phyloP scores from a whole-genome alignment of 2,888 invertebrate species.

The Eupelmus urozonus region DNA sequence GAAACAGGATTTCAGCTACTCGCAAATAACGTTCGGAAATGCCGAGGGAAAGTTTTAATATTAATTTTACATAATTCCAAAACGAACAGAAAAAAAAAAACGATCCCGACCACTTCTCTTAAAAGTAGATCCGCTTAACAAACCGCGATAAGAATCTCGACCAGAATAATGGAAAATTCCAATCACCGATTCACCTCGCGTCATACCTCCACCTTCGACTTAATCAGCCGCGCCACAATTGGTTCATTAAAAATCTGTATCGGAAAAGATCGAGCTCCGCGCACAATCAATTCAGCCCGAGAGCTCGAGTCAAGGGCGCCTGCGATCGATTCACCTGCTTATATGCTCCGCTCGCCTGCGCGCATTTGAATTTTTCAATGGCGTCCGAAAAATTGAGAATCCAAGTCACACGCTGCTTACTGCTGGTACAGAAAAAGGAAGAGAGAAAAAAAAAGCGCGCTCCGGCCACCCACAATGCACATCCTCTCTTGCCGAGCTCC shows the following conservation, averaged over 20 bases:
- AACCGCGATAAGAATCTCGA: no score
- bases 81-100: no score
- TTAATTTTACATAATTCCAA: no score
- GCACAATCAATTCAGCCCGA: neutral
- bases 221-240: no score
- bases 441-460: constrained; percentile 17
- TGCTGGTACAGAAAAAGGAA: neutral
- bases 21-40: no score
- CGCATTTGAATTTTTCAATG: neutral
- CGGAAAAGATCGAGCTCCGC: neutral
- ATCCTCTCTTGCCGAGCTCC: constrained; percentile 13
- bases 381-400: constrained; percentile 3
- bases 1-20: no score
- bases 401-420: constrained; percentile 39
- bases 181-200: no score
- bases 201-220: no score
- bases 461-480: constrained; percentile 38
- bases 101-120: no score
- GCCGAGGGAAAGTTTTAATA: no score
- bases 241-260: neutral
- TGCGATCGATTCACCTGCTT: neutral
- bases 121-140: no score
- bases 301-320: neutral
- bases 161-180: no score
- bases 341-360: neutral